Evolutionary conservation across 2,888 invertebrate species (phyloP).

Genomic region (Acanthacorydalis orientalis): DNA sequence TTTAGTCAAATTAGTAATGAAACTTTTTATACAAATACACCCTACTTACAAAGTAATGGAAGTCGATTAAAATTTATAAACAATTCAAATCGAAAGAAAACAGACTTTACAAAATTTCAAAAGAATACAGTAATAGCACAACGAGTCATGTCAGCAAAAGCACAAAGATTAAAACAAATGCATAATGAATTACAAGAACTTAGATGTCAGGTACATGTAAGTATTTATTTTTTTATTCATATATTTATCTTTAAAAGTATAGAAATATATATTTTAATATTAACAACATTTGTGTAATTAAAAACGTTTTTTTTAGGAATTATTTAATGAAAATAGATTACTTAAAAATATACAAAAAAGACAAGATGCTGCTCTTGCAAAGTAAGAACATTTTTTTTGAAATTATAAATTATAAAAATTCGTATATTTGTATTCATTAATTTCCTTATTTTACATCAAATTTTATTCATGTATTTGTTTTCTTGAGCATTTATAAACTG

Average conservation of each 20-base stretch:
- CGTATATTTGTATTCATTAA: not conserved
- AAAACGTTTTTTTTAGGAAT: slow-evolving; percentile 29
- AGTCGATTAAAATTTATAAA: too few species aligned
- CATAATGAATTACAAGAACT: slow-evolving; percentile 69
- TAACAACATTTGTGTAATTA: not conserved
- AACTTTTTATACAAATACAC: too few species aligned
- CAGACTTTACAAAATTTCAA: not conserved
- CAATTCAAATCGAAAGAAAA: too few species aligned
- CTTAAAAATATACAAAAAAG: slow-evolving; percentile 61
- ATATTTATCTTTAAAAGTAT: too few species aligned
- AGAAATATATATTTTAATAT: not conserved
- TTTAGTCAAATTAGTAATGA: too few species aligned
- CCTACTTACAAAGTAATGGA: too few species aligned
- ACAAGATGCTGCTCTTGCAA: slow-evolving; percentile 59
- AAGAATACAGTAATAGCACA: slow-evolving; percentile 26
- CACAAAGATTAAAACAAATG: slow-evolving; percentile 53
- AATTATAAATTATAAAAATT: not conserved
- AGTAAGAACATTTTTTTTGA: slow-evolving; percentile 28
- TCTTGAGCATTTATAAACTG: not conserved
- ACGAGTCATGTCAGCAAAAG: slow-evolving; percentile 59
- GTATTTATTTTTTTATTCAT: too few species aligned
- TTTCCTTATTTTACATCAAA: too few species aligned
- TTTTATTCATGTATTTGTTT: too few species aligned
- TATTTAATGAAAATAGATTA: slow-evolving; percentile 56
- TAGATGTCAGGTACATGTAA: slow-evolving; percentile 56